A percentile compares a stretch with the other conserved stretches of the same genome.
Conservation (phyloP, 2,888 invertebrate genomes). For the Tortricodes alternella region DNA sequence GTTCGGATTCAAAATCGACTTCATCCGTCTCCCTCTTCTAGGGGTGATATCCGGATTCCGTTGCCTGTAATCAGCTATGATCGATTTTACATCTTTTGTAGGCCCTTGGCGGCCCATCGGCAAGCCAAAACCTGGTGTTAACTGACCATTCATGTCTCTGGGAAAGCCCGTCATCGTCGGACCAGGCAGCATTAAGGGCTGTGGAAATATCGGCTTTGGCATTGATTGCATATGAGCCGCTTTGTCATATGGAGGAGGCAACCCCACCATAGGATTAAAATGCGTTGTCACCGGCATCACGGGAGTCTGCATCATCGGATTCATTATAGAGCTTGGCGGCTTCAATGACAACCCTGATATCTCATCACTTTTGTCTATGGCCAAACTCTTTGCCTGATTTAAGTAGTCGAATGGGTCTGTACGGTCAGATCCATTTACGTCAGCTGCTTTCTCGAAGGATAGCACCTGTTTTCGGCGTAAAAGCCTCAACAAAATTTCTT, state of each 20-base stretch:
- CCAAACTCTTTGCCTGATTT: constrained; percentile 69
- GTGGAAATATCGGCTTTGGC: constrained; percentile 72
- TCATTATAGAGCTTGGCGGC: constrained; percentile 58
- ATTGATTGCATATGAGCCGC: constrained; percentile 69
- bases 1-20: constrained; percentile 75
- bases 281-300: constrained; percentile 67
- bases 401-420: constrained; percentile 72
- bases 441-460: constrained; percentile 69
- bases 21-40: constrained; percentile 85
- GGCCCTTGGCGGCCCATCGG: constrained; percentile 87
- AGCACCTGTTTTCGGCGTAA: constrained; percentile 87
- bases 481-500: constrained; percentile 89
- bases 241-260: constrained; percentile 76
- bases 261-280: constrained; percentile 67
- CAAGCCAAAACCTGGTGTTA: constrained; percentile 76
- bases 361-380: constrained; percentile 76
- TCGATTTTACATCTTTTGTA: constrained; percentile 91
- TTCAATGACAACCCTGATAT: constrained; percentile 73
- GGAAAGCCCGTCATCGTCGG: constrained; percentile 65
- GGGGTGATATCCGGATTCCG: constrained; percentile 89
- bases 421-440: constrained; percentile 64
- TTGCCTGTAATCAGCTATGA: constrained; percentile 91
- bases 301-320: constrained; percentile 63
- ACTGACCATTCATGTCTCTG: constrained; percentile 81
- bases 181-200: constrained; percentile 70